phyloP scores from a whole-genome alignment of 2,797 vertebrate genomes.

The Antennarius maculatus region DNA sequence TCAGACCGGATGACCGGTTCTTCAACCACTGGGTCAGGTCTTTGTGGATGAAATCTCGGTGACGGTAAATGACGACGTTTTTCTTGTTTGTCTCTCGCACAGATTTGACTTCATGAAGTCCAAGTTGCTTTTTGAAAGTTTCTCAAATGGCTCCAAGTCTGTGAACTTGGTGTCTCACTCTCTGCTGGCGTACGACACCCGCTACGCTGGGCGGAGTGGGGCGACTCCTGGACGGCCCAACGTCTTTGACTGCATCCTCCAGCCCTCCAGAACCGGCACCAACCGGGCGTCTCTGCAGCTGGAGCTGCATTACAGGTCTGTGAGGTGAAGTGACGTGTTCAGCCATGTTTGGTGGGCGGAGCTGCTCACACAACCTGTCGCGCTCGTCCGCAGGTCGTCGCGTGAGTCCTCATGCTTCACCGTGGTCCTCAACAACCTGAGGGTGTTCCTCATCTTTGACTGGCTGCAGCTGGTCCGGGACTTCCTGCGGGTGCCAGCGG shows the following conservation, averaged over 20 bases:
- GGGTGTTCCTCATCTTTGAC: conserved; percentile 97
- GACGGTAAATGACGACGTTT: not conserved
- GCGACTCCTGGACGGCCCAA: conserved; percentile 72
- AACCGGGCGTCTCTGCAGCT: conserved; percentile 92
- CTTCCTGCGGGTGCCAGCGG: conserved; percentile 86
- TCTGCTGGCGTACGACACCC: conserved; percentile 94
- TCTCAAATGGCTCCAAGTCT: conserved; percentile 93
- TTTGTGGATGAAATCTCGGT: not conserved
- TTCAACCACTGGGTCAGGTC: too few relatives aligned
- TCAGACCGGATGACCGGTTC: too few relatives aligned
- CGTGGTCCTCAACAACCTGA: conserved; percentile 94
- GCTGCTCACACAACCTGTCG: not conserved
- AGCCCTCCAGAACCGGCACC: conserved; percentile 88
- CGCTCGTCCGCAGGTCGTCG: conserved; percentile 82
- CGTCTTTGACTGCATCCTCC: conserved; percentile 93
- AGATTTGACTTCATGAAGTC: conserved; percentile 99
- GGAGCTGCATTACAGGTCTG: conserved; percentile 95
- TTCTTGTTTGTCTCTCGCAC: conserved; percentile 10
- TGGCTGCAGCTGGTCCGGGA: conserved; percentile 92
- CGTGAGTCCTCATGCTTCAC: conserved; percentile 95
- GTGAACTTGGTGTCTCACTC: conserved; percentile 97
- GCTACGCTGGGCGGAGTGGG: conserved; percentile 72
- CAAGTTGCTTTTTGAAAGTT: conserved; percentile 95
- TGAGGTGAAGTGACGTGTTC: too few relatives aligned
- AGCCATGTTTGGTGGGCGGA: too few relatives aligned